Percentiles rank a stretch among this genome's conserved stretches.
Conservation (phyloP, 2,113 vertebrate species). For the Pollachius pollachius region DNA sequence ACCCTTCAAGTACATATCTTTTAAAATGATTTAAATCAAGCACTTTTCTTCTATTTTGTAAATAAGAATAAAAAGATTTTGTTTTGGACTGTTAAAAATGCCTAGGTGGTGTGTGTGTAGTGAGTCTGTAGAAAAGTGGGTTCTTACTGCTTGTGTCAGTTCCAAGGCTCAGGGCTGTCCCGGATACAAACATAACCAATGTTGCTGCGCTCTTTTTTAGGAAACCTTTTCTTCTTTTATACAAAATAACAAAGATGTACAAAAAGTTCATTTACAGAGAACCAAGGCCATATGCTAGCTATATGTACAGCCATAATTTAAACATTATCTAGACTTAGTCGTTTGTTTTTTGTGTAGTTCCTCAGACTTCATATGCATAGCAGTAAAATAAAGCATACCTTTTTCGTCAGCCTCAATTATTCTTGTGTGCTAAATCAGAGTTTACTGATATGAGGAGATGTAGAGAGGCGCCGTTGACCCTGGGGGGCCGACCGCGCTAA, state of each 20-base stretch:
- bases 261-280: conserved; percentile 99
- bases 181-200: conserved; percentile 96
- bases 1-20: conserved; percentile 85
- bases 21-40: conserved; percentile 91
- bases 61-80: conserved; percentile 93
- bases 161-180: conserved; percentile 97
- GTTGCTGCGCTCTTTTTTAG: conserved; percentile 72
- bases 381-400: conserved; percentile 82
- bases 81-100: conserved; percentile 95
- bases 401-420: conserved; percentile 71
- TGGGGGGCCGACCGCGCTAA: conserved; percentile 53
- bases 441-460: conserved; percentile 64
- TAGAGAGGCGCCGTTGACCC: conserved; percentile 48
- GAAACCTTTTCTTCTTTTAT: conserved; percentile 87
- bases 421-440: conserved; percentile 73
- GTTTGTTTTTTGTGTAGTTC: conserved; percentile 57
- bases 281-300: conserved; percentile 96
- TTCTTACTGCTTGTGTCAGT: conserved; percentile 96
- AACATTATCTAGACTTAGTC: conserved; percentile 77
- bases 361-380: conserved; percentile 86
- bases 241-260: conserved; percentile 99
- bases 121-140: conserved; percentile 88
- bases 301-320: conserved; percentile 93
- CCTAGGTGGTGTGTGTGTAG: conserved; percentile 78
- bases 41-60: conserved; percentile 82